Conservation (phyloP, 2,888 invertebrate genomes). For the Pinctada fucata region DNA sequence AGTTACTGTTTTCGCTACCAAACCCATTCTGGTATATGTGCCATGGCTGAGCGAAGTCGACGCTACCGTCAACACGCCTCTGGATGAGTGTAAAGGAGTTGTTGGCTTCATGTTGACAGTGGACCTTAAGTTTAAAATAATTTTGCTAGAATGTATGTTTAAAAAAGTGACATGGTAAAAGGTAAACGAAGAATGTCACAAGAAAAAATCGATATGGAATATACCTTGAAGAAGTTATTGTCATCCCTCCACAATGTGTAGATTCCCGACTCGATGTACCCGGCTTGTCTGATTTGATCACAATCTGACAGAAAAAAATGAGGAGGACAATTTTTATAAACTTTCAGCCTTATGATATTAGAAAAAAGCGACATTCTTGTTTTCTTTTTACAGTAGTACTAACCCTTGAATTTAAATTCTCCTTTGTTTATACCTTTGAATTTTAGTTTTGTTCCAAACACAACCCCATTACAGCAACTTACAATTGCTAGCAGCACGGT, state of each 20-base stretch:
- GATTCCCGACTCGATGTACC: slow-evolving; percentile 45
- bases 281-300: slow-evolving; percentile 32
- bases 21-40: slow-evolving; percentile 54
- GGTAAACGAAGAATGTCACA: not conserved
- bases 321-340: too few species aligned
- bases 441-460: too few species aligned
- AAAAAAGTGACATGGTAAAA: not conserved
- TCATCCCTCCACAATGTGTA: slow-evolving; percentile 46
- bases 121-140: slow-evolving; percentile 23
- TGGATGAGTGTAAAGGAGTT: slow-evolving; percentile 53
- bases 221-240: slow-evolving; percentile 44
- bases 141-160: slow-evolving; percentile 1
- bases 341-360: too few species aligned
- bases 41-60: slow-evolving; percentile 48
- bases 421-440: too few species aligned
- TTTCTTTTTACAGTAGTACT: too few species aligned
- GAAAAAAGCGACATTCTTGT: too few species aligned
- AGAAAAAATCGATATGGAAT: not conserved
- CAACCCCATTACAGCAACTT: too few species aligned
- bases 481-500: too few species aligned
- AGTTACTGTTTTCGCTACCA: slow-evolving; percentile 50
- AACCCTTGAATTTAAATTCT: too few species aligned
- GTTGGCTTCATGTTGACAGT: slow-evolving; percentile 42
- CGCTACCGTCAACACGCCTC: slow-evolving; percentile 41
- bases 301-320: slow-evolving; percentile 33